These are phyloP conservation scores for Clangula hyemalis DNA, from an alignment of 2,797 vertebrate genomes.

Conservation along the genomic window DNA sequence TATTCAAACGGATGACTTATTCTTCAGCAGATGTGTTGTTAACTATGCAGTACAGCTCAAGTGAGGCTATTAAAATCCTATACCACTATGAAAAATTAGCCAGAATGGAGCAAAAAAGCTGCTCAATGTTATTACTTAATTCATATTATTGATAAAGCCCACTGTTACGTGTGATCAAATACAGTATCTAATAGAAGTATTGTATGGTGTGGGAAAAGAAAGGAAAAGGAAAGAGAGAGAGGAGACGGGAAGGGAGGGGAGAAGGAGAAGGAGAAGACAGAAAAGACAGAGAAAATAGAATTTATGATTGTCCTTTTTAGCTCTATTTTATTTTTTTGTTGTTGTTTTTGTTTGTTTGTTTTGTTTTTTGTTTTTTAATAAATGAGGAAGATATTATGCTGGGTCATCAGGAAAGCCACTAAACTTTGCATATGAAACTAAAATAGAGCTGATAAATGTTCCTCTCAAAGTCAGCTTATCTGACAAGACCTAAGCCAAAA, in stretches of 20 bases:
- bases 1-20: conserved; percentile 32
- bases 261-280: too few relatives aligned
- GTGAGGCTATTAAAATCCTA: conserved; percentile 20
- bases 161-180: conserved; percentile 29
- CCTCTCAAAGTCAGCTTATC: background rate
- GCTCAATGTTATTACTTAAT: conserved; percentile 23
- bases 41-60: conserved; percentile 20
- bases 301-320: background rate
- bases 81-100: conserved; percentile 49
- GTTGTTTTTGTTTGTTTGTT: background rate
- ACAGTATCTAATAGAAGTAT: background rate
- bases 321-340: background rate
- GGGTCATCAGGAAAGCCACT: background rate
- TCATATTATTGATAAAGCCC: conserved; percentile 4
- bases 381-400: background rate
- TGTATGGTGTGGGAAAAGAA: background rate
- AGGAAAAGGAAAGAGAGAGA: too few relatives aligned
- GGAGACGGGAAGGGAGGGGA: too few relatives aligned
- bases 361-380: background rate
- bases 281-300: background rate
- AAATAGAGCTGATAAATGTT: background rate
- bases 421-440: background rate
- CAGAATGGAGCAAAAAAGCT: conserved; percentile 24
- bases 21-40: conserved; percentile 17
- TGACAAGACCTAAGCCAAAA: background rate